Conservation (phyloP, 2,888 invertebrate genomes). For the Tachina grossa region DNA sequence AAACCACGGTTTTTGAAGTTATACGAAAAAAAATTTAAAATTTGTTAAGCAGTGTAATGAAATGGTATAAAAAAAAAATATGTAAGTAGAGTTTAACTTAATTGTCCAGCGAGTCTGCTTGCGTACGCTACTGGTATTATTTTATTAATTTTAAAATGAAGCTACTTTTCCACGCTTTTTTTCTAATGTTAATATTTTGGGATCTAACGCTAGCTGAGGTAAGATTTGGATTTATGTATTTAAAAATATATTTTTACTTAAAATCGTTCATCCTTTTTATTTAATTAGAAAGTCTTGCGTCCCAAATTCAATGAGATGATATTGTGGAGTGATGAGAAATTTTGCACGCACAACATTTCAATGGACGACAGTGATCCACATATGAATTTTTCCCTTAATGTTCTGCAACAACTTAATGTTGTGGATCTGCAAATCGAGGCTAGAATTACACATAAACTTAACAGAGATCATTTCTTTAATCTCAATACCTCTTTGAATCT, state of each 20-base stretch:
- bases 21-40: no score
- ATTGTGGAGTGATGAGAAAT: slow-evolving; percentile 79
- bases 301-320: slow-evolving; percentile 79
- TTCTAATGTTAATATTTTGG: no score
- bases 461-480: slow-evolving; percentile 75
- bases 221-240: not conserved
- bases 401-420: slow-evolving; percentile 76
- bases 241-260: not conserved
- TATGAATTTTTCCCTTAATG: slow-evolving; percentile 78
- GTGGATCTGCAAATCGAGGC: slow-evolving; percentile 77
- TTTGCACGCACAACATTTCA: slow-evolving; percentile 76
- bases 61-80: no score
- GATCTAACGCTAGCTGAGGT: slow-evolving; percentile 73
- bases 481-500: slow-evolving; percentile 78
- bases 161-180: no score
- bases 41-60: no score
- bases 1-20: no score
- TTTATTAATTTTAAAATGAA: no score
- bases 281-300: slow-evolving; percentile 78
- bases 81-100: no score
- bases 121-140: no score
- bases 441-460: slow-evolving; percentile 75
- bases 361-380: slow-evolving; percentile 79
- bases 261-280: not conserved
- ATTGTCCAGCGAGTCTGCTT: no score